Evolutionary conservation across 2,113 vertebrate genomes (phyloP), one percentile per base, ranked within the genome.

Genomic region (Hippocampus guttulatus): DNA sequence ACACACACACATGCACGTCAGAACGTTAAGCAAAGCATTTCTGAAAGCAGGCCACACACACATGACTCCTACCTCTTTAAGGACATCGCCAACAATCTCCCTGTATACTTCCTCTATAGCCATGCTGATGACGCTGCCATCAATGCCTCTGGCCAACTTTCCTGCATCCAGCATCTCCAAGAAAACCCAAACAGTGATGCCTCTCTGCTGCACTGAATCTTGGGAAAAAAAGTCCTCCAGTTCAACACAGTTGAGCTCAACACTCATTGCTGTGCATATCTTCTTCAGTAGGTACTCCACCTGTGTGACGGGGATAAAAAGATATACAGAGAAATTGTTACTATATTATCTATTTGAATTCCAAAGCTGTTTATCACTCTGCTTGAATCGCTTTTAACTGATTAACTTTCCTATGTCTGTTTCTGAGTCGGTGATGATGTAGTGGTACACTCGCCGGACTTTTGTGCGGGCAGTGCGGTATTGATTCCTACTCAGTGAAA

Each of bases 281-380:
- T 98, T 98, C 91, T 97, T 96, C 65, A 98, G 91, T 71, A 98
- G 89, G 64, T 98, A 98, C 60, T 98, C 95, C 86, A 96, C 95
- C 97, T 98, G 87, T 12, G 75, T 75, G 21, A 55, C 38, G 58
- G 51, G 52, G 65, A 23, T 71, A 38, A 23, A 73, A 14, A 47
- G n/a, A 43, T 41, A 52, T 5, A 20, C 68, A 18, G 54, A 2
- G 49, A 43, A 2, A 2, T 61, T 38, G 33, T 38, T 38, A 38
- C 33, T 38, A 1, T 38, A 7, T 38, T 38, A 58, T 60, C 57
- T 60, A 60, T 16, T 60, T 60, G 3, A 20, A 20, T 52, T 52
- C 49, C 18, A 12, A 14, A 10, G 43, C 43, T 45, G 43, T 45
- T 45, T 45, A 45, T 45, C 10, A 12, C 43, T 45, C 12, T 1